A percentile compares a stretch with the other conserved stretches of the same genome.
Evolutionary conservation across 2,888 invertebrate genomes (phyloP).

Genomic region (Caenorhabditis doughertyi): DNA sequence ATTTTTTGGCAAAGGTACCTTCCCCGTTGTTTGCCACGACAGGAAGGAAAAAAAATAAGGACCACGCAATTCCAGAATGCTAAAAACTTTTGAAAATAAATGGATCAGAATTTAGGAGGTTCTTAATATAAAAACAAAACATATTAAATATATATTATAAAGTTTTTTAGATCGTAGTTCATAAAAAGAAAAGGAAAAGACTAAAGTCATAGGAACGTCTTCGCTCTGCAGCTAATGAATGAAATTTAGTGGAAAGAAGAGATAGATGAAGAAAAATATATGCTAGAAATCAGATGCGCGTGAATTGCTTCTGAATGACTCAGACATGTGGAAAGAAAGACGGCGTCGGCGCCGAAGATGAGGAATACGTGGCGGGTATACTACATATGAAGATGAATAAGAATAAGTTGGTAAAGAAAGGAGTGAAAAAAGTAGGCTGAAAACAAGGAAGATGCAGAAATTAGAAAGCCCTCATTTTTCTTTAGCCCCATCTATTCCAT

Average conservation of each 20-base stretch:
- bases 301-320: slow-evolving; percentile 57
- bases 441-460: slow-evolving; percentile 61
- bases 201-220: slow-evolving; percentile 23
- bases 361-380: slow-evolving; percentile 33
- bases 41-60: neutral
- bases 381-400: slow-evolving; percentile 32
- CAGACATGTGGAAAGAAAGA: slow-evolving; percentile 28
- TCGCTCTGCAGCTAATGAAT: slow-evolving; percentile 49
- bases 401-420: slow-evolving; percentile 38
- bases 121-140: neutral
- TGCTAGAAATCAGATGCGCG: slow-evolving; percentile 60
- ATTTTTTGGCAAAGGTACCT: slow-evolving; percentile 43
- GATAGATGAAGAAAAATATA: slow-evolving; percentile 15
- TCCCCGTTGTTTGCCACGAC: slow-evolving; percentile 25
- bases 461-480: slow-evolving; percentile 41
- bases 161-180: slow-evolving; percentile 4
- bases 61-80: slow-evolving; percentile 16
- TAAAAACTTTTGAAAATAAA: neutral
- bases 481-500: slow-evolving; percentile 44
- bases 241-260: slow-evolving; percentile 34
- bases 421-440: slow-evolving; percentile 28
- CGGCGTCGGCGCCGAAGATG: slow-evolving; percentile 17
- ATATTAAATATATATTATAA: neutral
- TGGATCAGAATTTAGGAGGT: slow-evolving; percentile 9
- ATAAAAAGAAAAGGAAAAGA: slow-evolving; percentile 8